Evolutionary conservation across 2,888 invertebrate genomes (phyloP), one percentile per base, ranked within the genome.

Genomic region (Cyclophora punctaria): DNA sequence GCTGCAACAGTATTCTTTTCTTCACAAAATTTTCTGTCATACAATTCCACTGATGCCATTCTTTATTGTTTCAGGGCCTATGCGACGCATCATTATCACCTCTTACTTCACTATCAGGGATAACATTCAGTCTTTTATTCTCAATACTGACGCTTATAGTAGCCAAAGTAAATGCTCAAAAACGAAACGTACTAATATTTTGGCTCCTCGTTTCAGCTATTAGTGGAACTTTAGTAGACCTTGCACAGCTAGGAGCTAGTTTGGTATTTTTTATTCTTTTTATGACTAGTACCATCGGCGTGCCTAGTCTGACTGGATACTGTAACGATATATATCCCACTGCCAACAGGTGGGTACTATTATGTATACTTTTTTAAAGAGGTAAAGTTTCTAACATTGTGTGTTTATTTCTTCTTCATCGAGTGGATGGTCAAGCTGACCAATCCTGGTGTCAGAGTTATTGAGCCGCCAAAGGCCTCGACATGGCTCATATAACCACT

Each of bases 121-220:
- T 93, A 7, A 67, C 85, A 2, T 90, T 92, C 58, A 93, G 93
- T 0, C 64, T 83, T 0, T 84, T 89, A 45, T 91, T 91, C 54
- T 78, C 90, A 0, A 7, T 89, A 0, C 80, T 90, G 6, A 93
- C 91, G 60, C 58, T 92, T 2, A 48, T 83, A 0, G 57, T 69
- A 1, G 58, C 74, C 3, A 67, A 54, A 83, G 87, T 63, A 77
- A 92, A 62, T 71, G 80, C 64, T 62, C 90, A 48, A 82, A 89
- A 91, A 34, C 87, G 89, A 48, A 74, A 80, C 56, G 67, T 90
- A 3, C 66, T 90, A 34, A 64, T 90, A 63, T 53, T 61, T 56
- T 73, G 55, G 63, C 79, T 86, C 45, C 4, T 89, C 0, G 44
- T 91, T 0, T 88, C 91, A 0, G 90, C 89, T 1, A 40, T 87